Base-by-base conservation (phyloP, 2,797 vertebrate genomes). In the Emydoidea blandingii region DNA sequence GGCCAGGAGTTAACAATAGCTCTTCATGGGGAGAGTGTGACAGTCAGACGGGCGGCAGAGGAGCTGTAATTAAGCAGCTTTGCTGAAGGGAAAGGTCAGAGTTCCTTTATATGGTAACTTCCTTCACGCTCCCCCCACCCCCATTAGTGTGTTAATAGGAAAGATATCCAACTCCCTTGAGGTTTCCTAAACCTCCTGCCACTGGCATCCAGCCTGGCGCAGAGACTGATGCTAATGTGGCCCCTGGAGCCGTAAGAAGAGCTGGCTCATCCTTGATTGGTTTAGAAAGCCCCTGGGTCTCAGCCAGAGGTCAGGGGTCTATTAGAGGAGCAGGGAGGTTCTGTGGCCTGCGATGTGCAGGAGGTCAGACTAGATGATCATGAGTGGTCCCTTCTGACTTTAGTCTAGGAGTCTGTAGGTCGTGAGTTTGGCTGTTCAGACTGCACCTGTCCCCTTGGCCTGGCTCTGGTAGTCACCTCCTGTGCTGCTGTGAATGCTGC, bases 1-100 rank as follows among this genome's bases (percentile, higher is more conserved):
- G 52, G 79, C 83, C 44, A 50, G 41, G 76, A 82, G 68, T 82
- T 86, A 89, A 92, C 87, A 92, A 82, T 68, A 82, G 83, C 56
- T 85, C 62, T 81, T 89, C 50, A 41, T 49, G 25, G 47, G 62
- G 62, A 85, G 25, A 85, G 25, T 76, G 79, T 86, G 87, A 85
- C 87, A 82, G 54, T 76, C 37, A 78, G 50, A 88, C 49, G 15
- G 16, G 65, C 25, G n/a, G 83, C n/a, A 12, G 19, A 72, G 83
- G 83, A 65, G 50, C 68, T 79, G 34, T 86, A 89, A 89, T 86
- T 89, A 82, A 79, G 54, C 59, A 56, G 68, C 79, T 86, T 85
- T 81, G 34, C 68, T 56, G 81, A 81, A 89, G 56, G 52, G 23
- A 65, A 81, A 50, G 87, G 79, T 92, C 87, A 85, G 37, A n/a